These are phyloP conservation scores for Pelodiscus sinensis DNA, from an alignment of 2,113 vertebrate species.

Conservation along the genomic window DNA sequence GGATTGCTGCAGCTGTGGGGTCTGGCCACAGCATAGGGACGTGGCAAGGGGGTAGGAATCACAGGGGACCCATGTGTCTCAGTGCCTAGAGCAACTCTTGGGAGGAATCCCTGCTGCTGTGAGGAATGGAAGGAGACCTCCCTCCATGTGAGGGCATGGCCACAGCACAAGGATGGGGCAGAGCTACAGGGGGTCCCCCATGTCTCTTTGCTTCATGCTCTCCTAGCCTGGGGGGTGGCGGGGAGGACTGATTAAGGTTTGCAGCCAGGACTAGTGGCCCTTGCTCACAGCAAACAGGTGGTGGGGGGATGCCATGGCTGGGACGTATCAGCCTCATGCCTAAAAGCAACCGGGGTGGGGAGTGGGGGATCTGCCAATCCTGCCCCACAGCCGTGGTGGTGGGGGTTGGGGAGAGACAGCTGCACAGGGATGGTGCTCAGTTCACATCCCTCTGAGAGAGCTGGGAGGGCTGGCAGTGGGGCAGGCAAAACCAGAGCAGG, in stretches of 20 bases:
- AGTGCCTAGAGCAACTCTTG: neutral
- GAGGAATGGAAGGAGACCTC: neutral
- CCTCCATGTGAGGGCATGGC: neutral
- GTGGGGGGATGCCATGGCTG: neutral
- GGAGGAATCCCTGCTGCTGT: too few species aligned
- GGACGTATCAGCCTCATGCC: neutral
- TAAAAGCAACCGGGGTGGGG: neutral
- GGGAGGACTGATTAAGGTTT: neutral
- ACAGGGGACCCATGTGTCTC: neutral
- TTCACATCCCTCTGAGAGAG: neutral
- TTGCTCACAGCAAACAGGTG: neutral
- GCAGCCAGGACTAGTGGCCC: neutral
- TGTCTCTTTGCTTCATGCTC: neutral
- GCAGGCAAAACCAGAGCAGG: neutral
- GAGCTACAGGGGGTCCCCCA: neutral
- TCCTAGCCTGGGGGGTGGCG: neutral
- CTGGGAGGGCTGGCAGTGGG: fast-evolving
- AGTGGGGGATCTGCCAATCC: too few species aligned
- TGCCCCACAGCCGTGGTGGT: too few species aligned
- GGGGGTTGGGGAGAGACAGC: neutral
- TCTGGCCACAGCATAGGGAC: too few species aligned
- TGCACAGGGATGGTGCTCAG: neutral
- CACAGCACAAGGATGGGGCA: neutral
- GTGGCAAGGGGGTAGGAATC: neutral
- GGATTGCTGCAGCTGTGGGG: neutral